Conservation (phyloP, 2,113 vertebrate species). For the Helogale parvula region DNA sequence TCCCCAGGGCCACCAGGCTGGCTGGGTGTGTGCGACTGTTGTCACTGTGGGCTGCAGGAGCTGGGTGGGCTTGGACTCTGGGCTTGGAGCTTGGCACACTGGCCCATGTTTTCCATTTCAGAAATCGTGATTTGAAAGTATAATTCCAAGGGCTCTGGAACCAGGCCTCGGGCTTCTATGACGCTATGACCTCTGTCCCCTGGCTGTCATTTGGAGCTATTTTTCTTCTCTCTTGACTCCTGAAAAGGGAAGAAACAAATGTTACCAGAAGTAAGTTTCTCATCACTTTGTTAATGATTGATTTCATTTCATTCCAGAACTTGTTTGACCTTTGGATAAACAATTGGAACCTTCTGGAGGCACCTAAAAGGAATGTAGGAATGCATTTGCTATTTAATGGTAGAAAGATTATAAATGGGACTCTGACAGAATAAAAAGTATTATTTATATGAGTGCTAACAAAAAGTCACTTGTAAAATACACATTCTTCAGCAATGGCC, state of each 20-base stretch:
- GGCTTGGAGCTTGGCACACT: neutral
- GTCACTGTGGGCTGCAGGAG: neutral
- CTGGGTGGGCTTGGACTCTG: neutral
- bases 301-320: slow-evolving; percentile 53
- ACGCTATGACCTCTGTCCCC: slow-evolving; percentile 36
- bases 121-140: neutral
- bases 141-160: neutral
- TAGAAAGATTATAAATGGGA: slow-evolving; percentile 58
- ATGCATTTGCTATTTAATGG: slow-evolving; percentile 54
- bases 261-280: slow-evolving; percentile 35
- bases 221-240: neutral
- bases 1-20: neutral
- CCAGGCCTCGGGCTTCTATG: neutral
- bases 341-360: slow-evolving; percentile 49
- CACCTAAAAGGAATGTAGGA: slow-evolving; percentile 60
- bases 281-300: slow-evolving; percentile 59
- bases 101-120: neutral
- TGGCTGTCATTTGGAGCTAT: neutral
- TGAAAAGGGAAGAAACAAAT: slow-evolving; percentile 62
- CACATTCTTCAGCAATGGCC: slow-evolving; percentile 54
- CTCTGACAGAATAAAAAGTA: slow-evolving; percentile 66
- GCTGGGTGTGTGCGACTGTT: neutral
- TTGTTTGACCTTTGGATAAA: slow-evolving; percentile 66
- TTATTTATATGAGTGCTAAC: slow-evolving; percentile 70
- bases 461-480: slow-evolving; percentile 68